Evolutionary conservation across 2,797 vertebrate species (phyloP), one percentile per base, ranked within the genome.

Genomic region (Furcifer pardalis): DNA sequence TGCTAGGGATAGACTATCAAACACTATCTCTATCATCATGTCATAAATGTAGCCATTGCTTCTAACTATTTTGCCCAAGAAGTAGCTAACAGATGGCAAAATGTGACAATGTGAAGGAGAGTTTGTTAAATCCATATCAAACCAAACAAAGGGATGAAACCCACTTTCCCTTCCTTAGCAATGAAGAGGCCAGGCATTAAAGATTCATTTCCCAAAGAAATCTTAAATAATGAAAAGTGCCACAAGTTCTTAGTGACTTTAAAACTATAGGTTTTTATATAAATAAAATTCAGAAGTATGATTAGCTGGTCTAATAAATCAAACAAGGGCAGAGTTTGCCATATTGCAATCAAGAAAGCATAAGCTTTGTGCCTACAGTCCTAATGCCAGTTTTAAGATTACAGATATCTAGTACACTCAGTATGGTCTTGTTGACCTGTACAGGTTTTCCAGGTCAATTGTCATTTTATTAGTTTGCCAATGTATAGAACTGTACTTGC

Each of bases 51-150:
- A 73, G 59, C 44, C 35, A 30, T 59, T 60, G 60, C 78, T 65
- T 63, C 68, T 15, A 79, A 73, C 77, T 30, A 15, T 75, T 75
- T 75, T 59, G 78, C 21, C 76, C 44, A 81, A 77, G 74, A 69
- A 81, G 59, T 69, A 69, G n/a, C 37, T 72, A 66, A 8, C 62
- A 81, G 30, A 85, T 75, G 78, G 77, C 17, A 32, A 79, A 80
- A 56, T 66, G 69, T 37, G 68, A 59, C 35, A 44, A 32, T 17
- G 37, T 68, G 27, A 68, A 76, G 40, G 35, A 52, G 19, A 35
- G 17, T 15, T 30, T 63, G 3, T 40, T n/a, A 32, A 52, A 15
- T 35, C n/a, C 60, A 63, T 7, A 83, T 66, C 7, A 83, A 76
- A 76, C 19, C 69, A 49, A 78, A 44, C 37, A 44, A 21, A 63